Conservation (phyloP, 2,888 invertebrate genomes). For the Eristalis tenax region DNA sequence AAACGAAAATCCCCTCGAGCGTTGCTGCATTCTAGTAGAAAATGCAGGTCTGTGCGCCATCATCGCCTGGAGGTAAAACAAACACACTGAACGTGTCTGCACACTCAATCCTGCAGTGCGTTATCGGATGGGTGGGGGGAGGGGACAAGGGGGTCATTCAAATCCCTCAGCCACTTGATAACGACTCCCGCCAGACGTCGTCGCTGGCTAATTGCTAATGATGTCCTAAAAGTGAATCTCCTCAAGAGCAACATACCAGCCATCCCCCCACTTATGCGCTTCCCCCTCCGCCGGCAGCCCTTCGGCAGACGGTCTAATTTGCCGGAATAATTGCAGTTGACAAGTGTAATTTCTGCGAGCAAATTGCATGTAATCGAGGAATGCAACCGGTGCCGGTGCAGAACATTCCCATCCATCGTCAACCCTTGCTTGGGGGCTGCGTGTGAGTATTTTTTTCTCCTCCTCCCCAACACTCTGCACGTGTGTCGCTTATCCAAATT, state of each 20-base stretch:
- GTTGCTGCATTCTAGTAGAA: too few relatives aligned
- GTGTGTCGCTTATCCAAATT: constrained; percentile 46
- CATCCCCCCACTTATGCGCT: neutral
- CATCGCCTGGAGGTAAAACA: too few relatives aligned
- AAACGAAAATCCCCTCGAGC: too few relatives aligned
- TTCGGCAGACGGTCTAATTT: constrained; percentile 40
- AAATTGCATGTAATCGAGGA: constrained; percentile 61
- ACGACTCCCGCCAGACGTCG: neutral
- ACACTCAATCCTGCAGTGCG: too few relatives aligned
- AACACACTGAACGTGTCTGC: too few relatives aligned
- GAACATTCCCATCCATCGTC: neutral
- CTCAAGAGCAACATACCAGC: neutral
- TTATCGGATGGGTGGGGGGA: too few relatives aligned
- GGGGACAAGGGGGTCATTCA: neutral
- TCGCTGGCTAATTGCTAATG: neutral
- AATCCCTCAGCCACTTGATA: neutral
- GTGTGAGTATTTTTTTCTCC: neutral
- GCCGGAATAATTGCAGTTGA: constrained; percentile 49
- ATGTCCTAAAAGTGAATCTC: neutral
- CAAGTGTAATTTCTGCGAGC: constrained; percentile 46
- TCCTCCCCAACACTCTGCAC: neutral
- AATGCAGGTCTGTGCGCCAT: too few relatives aligned
- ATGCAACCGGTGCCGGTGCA: constrained; percentile 58
- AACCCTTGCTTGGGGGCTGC: constrained; percentile 19
- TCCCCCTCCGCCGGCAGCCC: constrained; percentile 3